A percentile compares a stretch with the other conserved stretches of the same genome.
Conservation (phyloP, 2,797 vertebrate genomes). For the Sylvilagus floridanus region DNA sequence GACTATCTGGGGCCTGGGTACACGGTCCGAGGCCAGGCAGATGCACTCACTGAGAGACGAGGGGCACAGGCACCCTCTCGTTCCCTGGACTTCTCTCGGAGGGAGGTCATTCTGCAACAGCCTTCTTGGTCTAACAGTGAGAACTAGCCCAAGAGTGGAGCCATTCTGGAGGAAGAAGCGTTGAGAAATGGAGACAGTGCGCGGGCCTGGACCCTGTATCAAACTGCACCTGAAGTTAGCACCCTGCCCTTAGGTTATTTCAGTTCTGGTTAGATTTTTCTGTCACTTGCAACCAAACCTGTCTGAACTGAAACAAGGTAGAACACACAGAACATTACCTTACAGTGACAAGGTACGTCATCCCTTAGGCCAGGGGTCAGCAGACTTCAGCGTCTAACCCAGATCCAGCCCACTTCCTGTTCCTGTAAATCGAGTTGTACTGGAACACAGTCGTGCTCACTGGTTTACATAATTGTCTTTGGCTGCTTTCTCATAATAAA, state of each 20-base stretch:
- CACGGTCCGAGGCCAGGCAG: neutral
- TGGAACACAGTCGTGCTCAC: neutral
- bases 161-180: neutral
- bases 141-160: neutral
- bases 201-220: neutral
- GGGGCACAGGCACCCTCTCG: neutral
- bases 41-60: neutral
- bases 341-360: neutral
- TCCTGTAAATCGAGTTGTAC: conserved; percentile 57
- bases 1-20: neutral
- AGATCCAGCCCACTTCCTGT: neutral
- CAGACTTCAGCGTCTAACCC: neutral
- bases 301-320: neutral
- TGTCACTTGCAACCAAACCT: neutral
- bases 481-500: neutral
- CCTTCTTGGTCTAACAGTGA: neutral
- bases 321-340: neutral
- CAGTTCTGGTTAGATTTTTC: neutral
- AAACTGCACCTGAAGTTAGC: neutral
- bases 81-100: neutral
- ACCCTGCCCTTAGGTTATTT: neutral
- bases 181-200: neutral
- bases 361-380: neutral
- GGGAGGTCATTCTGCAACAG: neutral
- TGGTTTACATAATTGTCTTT: neutral